Percentiles rank a stretch among this genome's conserved stretches.
Conservation (phyloP, 2,888 invertebrate species). For the Agriotes lineatus region DNA sequence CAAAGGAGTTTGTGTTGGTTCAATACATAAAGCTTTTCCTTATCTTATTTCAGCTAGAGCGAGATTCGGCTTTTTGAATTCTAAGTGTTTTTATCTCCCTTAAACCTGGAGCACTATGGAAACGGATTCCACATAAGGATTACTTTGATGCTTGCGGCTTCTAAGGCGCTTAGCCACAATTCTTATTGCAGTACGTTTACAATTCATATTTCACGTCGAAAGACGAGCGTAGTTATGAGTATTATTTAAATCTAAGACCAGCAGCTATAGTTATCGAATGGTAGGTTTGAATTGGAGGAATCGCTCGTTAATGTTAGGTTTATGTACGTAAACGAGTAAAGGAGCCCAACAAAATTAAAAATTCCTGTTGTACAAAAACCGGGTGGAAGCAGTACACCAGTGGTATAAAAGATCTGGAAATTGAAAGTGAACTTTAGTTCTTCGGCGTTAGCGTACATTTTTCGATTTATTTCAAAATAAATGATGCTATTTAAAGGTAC, state of each 20-base stretch:
- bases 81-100: neutral
- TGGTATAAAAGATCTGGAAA: neutral
- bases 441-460: neutral
- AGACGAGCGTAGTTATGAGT: too few relatives aligned
- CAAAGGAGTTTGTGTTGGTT: conserved; percentile 11
- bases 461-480: conserved; percentile 8
- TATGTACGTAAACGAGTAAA: too few relatives aligned
- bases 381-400: too few relatives aligned
- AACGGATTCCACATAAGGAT: neutral
- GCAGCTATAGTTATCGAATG: conserved; percentile 6
- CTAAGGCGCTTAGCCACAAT: too few relatives aligned
- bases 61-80: neutral
- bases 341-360: neutral
- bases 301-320: too few relatives aligned
- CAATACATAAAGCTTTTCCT: conserved; percentile 4
- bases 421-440: neutral
- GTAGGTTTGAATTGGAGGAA: too few relatives aligned
- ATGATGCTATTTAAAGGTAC: conserved; percentile 11
- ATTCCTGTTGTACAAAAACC: too few relatives aligned
- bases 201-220: neutral
- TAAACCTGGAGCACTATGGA: neutral
- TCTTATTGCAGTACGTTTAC: neutral
- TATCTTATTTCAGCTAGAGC: conserved; percentile 5
- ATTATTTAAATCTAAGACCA: too few relatives aligned
- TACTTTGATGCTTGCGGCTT: too few relatives aligned